Evolutionary conservation across 37 sponge, comb jelly and placozoan species (phyloP).

Genomic region (Cladorhizidae sp.): DNA sequence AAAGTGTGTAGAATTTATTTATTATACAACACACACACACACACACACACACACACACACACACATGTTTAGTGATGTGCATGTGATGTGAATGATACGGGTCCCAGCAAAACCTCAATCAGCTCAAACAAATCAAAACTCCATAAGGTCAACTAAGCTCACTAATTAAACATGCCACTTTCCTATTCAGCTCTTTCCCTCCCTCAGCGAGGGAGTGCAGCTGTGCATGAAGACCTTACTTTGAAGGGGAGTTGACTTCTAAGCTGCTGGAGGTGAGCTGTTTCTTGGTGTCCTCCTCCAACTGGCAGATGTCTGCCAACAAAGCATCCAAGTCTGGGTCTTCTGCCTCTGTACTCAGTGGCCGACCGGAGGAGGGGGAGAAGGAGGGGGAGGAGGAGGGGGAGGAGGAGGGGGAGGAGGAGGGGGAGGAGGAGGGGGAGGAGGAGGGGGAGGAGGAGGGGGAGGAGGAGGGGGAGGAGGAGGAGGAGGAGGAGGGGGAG

Average conservation of each 20-base stretch:
- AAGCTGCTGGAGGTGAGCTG: conserved; percentile 29
- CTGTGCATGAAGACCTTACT: background rate
- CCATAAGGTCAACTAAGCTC: too few species aligned
- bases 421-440: background rate
- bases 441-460: background rate
- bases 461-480: too few species aligned
- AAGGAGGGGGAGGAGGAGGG: background rate
- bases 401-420: background rate
- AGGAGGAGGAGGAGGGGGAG: background rate
- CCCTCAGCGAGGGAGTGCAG: background rate
- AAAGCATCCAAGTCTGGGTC: conserved; percentile 71
- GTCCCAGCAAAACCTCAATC: too few species aligned
- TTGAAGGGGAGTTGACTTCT: background rate
- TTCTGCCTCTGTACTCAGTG: conserved; percentile 53
- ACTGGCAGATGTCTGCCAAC: conserved; percentile 62
- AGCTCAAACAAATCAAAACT: too few species aligned
- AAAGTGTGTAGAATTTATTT: too few species aligned
- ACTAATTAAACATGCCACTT: too few species aligned
- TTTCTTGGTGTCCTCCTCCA: conserved; percentile 69
- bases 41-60: too few species aligned
- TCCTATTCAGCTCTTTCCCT: too few species aligned
- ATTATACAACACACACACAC: too few species aligned
- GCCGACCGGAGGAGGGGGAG: background rate
- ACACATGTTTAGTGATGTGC: too few species aligned
- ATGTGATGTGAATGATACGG: too few species aligned